Evolutionary conservation across 1,140 invertebrate genomes (phyloP), one percentile per base, ranked within the genome.

Genomic region (Cydia amplana): DNA sequence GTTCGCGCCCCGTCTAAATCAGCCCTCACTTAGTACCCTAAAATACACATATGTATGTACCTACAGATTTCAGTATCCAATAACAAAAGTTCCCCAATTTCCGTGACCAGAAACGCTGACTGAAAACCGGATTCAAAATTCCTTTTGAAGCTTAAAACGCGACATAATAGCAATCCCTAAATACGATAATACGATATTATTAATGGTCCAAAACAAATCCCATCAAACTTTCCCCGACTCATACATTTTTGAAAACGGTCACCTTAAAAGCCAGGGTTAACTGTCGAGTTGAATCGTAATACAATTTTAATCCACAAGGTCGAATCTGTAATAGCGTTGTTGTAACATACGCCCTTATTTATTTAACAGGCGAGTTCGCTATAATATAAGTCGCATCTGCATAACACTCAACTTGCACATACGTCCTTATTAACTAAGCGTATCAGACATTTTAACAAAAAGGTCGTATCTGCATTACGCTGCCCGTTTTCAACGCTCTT

Each of bases 221-320:
- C 25, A 67, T 67, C 64, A 28, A 67, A 67, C 64, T 32, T 28
- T 36, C 64, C 63, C 64, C 16, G 28, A 28, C 28, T 67, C 64
- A 32, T 32, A 67, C 64, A 67, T 67, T 67, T 67, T 67, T 67
- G 64, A 67, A 67, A 67, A 67, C 64, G 64, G 64, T 32, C 64
- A 67, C 64, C 64, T 32, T 67, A 67, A 67, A 67, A 10, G 60
- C 10, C 60, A 60, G 43, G 43, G 43, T 60, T 23, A 18, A 60
- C 55, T 6, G 55, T 4, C 25, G 12, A 23, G 10, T 64, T 64
- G 64, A 16, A 32, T 32, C 20, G 64, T 65, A 6, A n/a, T 51
- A 18, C 16, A 51, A 51, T 55, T 55, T 46, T 16, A 46, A 46
- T 46, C 14, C 12, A 55, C 12, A 55, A 55, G 5, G 51, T 55